Evolutionary conservation across 2,888 invertebrate species (phyloP), one percentile per base, ranked within the genome.

Genomic region (Tenthredo livida): DNA sequence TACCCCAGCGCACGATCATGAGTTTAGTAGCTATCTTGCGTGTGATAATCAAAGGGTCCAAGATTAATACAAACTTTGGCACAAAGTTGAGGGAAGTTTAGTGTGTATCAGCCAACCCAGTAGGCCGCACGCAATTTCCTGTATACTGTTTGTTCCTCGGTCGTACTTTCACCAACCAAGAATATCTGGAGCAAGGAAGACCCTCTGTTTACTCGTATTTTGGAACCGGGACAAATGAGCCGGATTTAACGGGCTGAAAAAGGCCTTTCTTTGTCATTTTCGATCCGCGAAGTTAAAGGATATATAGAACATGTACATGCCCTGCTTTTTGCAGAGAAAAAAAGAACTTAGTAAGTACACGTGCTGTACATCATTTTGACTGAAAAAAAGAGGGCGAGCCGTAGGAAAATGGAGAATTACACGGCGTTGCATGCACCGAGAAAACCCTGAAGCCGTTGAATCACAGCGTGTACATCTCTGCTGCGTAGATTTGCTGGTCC

Each of bases 1-100:
- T 67, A 17, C 67, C 15, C 33, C 33, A 33, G 6, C 33, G 33
- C 67, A 73, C 73, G 40, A 50, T 29, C 29, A 77, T 33, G 29
- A 77, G 15, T 21, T 77, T 33, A 50, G 50, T 54, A 75, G 29
- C 54, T 47, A 67, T 67, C 67, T 47, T 50, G 29, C 29, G 29
- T 77, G 50, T 54, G 50, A 77, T 77, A 77, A 77, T 77, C 77
- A 77, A 77, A 50, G 77, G 77, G 77, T 50, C 77, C 33, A 77
- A 54, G 47, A 77, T 77, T 77, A 50, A 77, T 77, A 77, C 77
- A 54, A 77, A 77, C 50, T 77, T 54, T 77, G 43, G 40, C 25
- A 73, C 43, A 73, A 54, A 43, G 50, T 29, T n/a, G 5, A 29
- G n/a, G 9, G 15, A 77, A 77, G 77, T 77, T 77, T 77, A 21